Percentiles rank a stretch among this genome's conserved stretches.
Evolutionary conservation across 2,888 invertebrate genomes (phyloP).

Genomic region (Tipula confusa): DNA sequence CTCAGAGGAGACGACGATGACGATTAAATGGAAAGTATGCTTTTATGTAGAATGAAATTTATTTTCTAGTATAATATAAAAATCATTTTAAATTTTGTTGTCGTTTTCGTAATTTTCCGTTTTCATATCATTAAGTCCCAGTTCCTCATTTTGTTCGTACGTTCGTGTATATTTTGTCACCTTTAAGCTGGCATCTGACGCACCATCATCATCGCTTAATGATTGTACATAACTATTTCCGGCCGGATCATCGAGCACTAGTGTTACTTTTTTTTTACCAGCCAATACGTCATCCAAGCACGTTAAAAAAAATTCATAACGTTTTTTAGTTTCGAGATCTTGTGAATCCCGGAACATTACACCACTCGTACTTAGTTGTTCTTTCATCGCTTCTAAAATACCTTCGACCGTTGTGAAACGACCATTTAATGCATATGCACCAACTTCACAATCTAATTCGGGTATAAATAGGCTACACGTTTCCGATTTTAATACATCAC

Average conservation of each 20-base stretch:
- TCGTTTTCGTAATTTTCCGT: constrained; percentile 69
- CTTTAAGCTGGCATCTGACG: constrained; percentile 67
- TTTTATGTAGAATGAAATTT: not conserved
- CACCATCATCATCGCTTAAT: constrained; percentile 56
- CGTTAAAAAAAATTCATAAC: constrained; percentile 51
- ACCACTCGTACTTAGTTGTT: constrained; percentile 65
- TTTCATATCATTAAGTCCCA: constrained; percentile 95
- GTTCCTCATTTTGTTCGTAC: constrained; percentile 89
- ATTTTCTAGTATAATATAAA: not conserved
- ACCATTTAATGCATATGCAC: constrained; percentile 80
- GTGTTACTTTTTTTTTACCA: constrained; percentile 60
- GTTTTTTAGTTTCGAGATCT: constrained; percentile 53
- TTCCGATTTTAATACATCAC: constrained; percentile 94
- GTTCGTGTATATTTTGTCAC: constrained; percentile 76
- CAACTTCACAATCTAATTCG: constrained; percentile 82
- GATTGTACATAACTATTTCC: constrained; percentile 96
- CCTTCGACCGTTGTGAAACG: constrained; percentile 96
- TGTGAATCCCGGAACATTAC: constrained; percentile 70
- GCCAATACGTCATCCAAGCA: constrained; percentile 58
- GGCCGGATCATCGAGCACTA: constrained; percentile 92
- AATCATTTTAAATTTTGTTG: not conserved
- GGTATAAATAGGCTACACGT: constrained; percentile 76
- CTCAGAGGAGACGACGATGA: constrained; percentile 46
- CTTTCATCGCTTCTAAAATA: constrained; percentile 69
- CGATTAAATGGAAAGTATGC: not conserved